A percentile compares a stretch with the other conserved stretches of the same genome.
Conservation (phyloP, 2,113 vertebrate genomes). For the Ciconia boyciana region DNA sequence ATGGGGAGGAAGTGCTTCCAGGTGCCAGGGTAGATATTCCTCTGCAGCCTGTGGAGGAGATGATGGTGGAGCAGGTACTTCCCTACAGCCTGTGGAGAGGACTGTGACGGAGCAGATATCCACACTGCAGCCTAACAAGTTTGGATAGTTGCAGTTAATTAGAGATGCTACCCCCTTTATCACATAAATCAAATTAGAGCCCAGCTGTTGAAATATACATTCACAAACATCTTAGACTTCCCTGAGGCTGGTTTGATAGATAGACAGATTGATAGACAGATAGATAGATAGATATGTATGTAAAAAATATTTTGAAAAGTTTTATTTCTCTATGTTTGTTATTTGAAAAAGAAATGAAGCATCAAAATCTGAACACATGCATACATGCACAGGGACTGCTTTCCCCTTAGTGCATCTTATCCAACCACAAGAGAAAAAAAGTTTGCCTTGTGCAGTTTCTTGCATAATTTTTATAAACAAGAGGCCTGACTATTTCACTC, state of each 20-base stretch:
- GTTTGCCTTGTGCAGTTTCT: not conserved
- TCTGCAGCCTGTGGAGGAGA: not conserved
- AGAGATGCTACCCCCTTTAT: not conserved
- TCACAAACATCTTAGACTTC: not conserved
- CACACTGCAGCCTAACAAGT: not conserved
- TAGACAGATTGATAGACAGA: not conserved
- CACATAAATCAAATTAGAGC: not conserved
- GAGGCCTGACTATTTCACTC: not conserved
- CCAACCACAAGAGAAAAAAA: not conserved
- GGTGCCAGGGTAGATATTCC: not conserved
- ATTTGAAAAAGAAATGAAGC: not conserved
- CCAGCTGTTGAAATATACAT: not conserved
- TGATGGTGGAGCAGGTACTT: not conserved
- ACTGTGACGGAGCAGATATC: not conserved
- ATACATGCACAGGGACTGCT: rapidly evolving
- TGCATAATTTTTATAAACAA: not conserved
- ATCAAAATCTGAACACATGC: not conserved
- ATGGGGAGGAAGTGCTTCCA: not conserved
- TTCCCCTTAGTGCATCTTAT: not conserved
- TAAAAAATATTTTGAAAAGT: not conserved
- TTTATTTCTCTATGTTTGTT: not conserved
- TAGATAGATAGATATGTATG: too few species aligned
- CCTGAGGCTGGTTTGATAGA: not conserved
- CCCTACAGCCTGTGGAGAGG: not conserved
- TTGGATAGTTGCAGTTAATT: not conserved